phyloP scores from a whole-genome alignment of 2,888 invertebrate species.

The Nowickia ferox region DNA sequence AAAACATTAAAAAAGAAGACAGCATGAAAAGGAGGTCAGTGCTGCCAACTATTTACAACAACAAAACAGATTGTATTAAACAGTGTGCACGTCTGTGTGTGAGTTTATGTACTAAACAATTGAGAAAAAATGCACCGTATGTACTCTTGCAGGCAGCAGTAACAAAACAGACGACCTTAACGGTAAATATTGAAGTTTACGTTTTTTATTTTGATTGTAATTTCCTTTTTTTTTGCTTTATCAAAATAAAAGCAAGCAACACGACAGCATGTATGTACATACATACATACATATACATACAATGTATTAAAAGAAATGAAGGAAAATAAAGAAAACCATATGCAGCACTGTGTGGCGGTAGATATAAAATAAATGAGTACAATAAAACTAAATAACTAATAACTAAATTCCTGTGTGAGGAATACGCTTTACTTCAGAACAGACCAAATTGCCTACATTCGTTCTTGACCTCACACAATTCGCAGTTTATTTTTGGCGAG shows the following conservation, averaged over 20 bases:
- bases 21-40: conserved; percentile 65
- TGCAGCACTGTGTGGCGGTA: not conserved
- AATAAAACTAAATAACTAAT: conserved; percentile 12
- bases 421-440: no score
- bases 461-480: no score
- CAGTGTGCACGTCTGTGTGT: not conserved
- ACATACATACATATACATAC: not conserved
- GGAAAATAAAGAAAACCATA: not conserved
- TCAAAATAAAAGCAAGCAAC: conserved; percentile 26
- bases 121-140: conserved; percentile 30
- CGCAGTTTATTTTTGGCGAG: no score
- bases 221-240: conserved; percentile 16
- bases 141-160: not conserved
- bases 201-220: conserved; percentile 23
- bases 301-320: not conserved
- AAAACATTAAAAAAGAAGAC: conserved; percentile 36
- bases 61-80: not conserved
- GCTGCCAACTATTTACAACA: conserved; percentile 33
- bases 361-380: not conserved
- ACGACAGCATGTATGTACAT: not conserved
- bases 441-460: no score
- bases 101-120: conserved; percentile 14
- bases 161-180: conserved; percentile 64
- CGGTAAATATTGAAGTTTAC: conserved; percentile 57
- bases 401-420: no score